Conservation (phyloP, 1,140 invertebrate species). For the Leptinotarsa lineolata region DNA sequence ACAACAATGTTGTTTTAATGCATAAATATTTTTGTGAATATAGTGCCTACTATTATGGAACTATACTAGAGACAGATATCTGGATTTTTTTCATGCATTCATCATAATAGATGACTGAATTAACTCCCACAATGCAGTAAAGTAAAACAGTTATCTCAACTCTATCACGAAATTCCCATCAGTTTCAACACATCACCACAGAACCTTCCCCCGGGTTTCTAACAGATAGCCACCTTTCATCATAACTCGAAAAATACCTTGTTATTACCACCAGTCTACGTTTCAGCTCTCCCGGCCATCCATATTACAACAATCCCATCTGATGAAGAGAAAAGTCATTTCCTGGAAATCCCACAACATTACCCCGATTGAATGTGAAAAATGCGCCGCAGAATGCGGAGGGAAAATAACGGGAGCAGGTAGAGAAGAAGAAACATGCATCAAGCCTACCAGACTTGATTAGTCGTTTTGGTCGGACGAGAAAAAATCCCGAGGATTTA, state of each 20-base stretch:
- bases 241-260: not conserved
- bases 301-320: conserved; percentile 14
- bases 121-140: too few species aligned
- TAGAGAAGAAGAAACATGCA: not conserved
- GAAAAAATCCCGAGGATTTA: conserved; percentile 18
- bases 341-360: conserved; percentile 9
- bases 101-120: too few species aligned
- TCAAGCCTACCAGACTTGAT: not conserved
- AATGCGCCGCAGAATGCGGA: conserved; percentile 16
- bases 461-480: conserved; percentile 3
- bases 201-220: not conserved
- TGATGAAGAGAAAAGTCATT: conserved; percentile 22
- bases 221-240: not conserved
- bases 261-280: not conserved
- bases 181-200: not conserved
- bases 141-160: too few species aligned
- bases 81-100: too few species aligned
- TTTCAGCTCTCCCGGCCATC: not conserved
- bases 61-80: too few species aligned
- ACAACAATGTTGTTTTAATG: too few species aligned
- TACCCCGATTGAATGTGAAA: conserved; percentile 23
- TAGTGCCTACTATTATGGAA: too few species aligned
- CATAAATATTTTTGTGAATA: too few species aligned
- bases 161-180: too few species aligned
- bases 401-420: conserved; percentile 13